Evolutionary conservation across 64 coral and sea anemone genomes (phyloP), one percentile per base, ranked within the genome.

Genomic region (Pocillopora verrucosa): DNA sequence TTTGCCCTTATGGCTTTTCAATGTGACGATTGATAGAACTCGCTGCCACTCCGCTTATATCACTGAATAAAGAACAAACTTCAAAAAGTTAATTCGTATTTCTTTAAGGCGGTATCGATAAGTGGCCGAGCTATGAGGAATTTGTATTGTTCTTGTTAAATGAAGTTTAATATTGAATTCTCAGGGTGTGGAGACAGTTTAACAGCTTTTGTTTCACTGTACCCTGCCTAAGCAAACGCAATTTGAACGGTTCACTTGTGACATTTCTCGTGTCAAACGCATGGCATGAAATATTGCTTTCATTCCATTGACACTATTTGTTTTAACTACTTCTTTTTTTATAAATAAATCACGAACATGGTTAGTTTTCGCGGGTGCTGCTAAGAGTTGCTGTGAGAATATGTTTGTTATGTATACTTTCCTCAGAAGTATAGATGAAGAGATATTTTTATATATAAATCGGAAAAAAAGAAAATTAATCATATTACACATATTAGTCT

Each of bases 201-300:
- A 4, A 41, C 60, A 10, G 16, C 35, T 45, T 25, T 83, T 83
- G 80, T 65, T 37, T 61, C 34, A 10, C 30, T 65, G 12, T 34
- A 83, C 80, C 61, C 59, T 79, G 30, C 20, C 76, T 59, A 51
- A 79, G 59, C 75, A 79, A 65, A 83, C 36, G 80, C 61, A 51
- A 83, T 83, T 83, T 67, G 9, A 35, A 45, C 51, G 65, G 37
- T 37, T 65, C 34, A 34, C 34, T 41, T 41, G 16, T 6, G 61
- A 68, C 10, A 83, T 45, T 41, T 37, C 22, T 62, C 4, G 16
- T 83, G 80, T 37, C 60, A 65, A 9, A 83, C 60, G 36, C 63
- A 83, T 37, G 80, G 35, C 34, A 65, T n/a, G 60, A 83, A 65
- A 65, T 83, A 24, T 9, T 16, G 34, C 17, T 11, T 64, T 38